phyloP scores from a whole-genome alignment of 2,113 vertebrate species.

The Corythaixoides concolor region DNA sequence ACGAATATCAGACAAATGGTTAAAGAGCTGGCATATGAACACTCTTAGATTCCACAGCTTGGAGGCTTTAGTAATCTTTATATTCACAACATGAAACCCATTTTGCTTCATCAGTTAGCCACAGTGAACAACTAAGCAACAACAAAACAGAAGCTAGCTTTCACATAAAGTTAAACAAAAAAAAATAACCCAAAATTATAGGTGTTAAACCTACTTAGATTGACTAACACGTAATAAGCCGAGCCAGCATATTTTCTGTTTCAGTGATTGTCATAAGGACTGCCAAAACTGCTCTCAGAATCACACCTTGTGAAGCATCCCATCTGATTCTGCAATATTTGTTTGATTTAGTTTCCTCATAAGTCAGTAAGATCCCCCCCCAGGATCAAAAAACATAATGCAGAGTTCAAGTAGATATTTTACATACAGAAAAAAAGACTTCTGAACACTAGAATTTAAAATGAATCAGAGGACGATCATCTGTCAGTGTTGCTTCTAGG shows the following conservation, averaged over 20 bases:
- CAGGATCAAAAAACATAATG: background rate
- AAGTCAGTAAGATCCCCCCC: background rate
- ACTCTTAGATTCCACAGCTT: background rate
- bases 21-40: background rate
- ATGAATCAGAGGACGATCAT: background rate
- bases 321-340: background rate
- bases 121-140: background rate
- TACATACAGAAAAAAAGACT: background rate
- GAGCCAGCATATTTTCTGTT: background rate
- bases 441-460: background rate
- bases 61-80: background rate
- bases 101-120: background rate
- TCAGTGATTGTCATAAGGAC: background rate
- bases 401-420: background rate
- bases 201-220: background rate
- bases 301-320: background rate
- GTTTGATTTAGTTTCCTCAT: background rate
- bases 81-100: background rate
- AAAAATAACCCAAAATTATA: background rate
- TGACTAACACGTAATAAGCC: background rate
- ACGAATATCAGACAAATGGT: background rate
- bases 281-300: background rate
- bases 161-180: background rate
- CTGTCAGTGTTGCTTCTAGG: background rate
- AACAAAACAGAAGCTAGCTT: background rate